Evolutionary conservation across 2,113 vertebrate genomes (phyloP).

Genomic region (Micromys minutus): DNA sequence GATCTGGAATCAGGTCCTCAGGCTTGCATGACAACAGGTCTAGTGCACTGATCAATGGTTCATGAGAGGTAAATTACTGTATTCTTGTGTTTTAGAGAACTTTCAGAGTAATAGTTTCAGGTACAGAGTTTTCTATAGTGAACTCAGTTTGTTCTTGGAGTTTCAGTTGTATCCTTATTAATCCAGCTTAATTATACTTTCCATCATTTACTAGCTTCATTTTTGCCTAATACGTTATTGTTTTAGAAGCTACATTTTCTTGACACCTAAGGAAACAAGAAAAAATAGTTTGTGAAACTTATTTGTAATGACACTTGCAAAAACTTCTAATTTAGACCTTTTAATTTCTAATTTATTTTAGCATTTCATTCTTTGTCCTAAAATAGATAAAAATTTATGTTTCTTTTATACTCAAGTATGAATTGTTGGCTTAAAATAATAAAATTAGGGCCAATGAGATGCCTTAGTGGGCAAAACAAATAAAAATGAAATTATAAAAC

Average conservation of each 20-base stretch:
- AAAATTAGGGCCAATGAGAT: not conserved
- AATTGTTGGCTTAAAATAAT: constrained; percentile 30
- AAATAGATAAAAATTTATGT: constrained; percentile 21
- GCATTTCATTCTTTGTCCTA: constrained; percentile 21
- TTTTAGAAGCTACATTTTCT: constrained; percentile 60
- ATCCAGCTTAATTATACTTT: not conserved
- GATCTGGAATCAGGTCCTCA: not conserved
- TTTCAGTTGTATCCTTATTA: not conserved
- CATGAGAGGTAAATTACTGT: not conserved
- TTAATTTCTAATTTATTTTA: constrained; percentile 49
- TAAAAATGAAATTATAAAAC: not conserved
- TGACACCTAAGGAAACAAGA: constrained; percentile 32
- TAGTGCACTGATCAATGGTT: no score
- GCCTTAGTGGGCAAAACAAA: not conserved
- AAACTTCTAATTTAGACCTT: not conserved
- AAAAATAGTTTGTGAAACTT: constrained; percentile 37
- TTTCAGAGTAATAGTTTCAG: constrained; percentile 36
- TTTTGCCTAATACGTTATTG: constrained; percentile 15
- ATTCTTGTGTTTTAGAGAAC: constrained; percentile 48
- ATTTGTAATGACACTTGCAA: not conserved
- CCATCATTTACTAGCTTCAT: not conserved
- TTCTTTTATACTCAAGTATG: constrained; percentile 47
- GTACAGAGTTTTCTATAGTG: not conserved
- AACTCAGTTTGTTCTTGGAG: not conserved
- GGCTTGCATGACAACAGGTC: not conserved